These are phyloP conservation scores for Trichonephila clavipes DNA, from an alignment of 1,140 invertebrate species.

Conservation along the genomic window DNA sequence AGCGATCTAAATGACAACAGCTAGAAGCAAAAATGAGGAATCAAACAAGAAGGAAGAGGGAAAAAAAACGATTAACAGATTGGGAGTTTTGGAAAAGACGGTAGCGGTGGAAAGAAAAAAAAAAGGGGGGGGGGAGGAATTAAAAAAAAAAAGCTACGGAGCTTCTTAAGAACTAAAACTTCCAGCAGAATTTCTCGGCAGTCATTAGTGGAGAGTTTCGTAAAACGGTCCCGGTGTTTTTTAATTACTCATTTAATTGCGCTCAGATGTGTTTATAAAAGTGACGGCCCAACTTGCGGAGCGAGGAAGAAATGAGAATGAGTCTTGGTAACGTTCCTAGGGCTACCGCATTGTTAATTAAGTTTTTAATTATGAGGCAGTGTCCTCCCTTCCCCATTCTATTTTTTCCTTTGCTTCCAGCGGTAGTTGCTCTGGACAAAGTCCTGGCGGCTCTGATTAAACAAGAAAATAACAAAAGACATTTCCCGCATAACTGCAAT, in stretches of 20 bases:
- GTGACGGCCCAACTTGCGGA: constrained; percentile 48
- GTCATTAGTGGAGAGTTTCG: constrained; percentile 51
- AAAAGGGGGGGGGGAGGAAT: neutral
- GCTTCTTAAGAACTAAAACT: constrained; percentile 14
- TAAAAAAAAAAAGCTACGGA: constrained; percentile 19
- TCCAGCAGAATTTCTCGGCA: constrained; percentile 44
- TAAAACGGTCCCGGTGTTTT: constrained; percentile 70
- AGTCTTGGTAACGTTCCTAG: constrained; percentile 47
- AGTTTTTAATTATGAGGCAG: constrained; percentile 73
- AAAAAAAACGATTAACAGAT: constrained; percentile 59
- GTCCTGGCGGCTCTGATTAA: constrained; percentile 68
- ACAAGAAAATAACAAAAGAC: constrained; percentile 73
- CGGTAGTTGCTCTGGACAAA: constrained; percentile 42
- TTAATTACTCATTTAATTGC: constrained; percentile 76
- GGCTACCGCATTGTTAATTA: constrained; percentile 75
- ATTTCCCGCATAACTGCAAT: constrained; percentile 60
- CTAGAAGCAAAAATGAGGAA: constrained; percentile 74
- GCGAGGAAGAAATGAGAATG: constrained; percentile 61
- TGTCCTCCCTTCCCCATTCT: neutral
- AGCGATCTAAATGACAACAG: constrained; percentile 68
- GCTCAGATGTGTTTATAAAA: constrained; percentile 76
- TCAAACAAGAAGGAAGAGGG: constrained; percentile 52
- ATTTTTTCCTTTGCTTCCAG: constrained; percentile 38
- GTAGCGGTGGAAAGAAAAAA: constrained; percentile 44
- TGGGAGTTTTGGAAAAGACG: constrained; percentile 49